Conservation (phyloP, 2,113 vertebrate species). For the Delphinus delphis region DNA sequence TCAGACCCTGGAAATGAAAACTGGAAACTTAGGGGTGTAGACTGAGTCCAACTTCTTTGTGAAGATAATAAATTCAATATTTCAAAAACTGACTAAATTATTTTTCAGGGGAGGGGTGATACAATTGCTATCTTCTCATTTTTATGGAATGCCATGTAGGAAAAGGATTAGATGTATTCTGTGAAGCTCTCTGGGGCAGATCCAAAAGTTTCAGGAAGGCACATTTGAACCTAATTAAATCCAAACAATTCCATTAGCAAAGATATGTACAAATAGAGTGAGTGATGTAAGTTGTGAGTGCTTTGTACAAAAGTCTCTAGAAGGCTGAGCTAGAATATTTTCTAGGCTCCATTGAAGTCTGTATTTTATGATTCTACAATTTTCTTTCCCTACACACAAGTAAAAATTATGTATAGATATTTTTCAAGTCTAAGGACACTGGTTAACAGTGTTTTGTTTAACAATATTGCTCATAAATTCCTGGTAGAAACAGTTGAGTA, state of each 20-base stretch:
- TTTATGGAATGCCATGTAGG: neutral
- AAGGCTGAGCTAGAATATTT: neutral
- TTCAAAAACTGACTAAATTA: slow-evolving; percentile 6
- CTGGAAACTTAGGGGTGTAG: neutral
- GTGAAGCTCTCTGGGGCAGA: neutral
- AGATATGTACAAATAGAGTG: neutral
- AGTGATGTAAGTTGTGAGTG: neutral
- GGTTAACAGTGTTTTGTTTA: neutral
- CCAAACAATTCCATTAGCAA: neutral
- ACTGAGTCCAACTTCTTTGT: neutral
- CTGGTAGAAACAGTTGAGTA: slow-evolving; percentile 39
- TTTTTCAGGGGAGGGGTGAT: neutral
- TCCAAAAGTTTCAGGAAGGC: slow-evolving; percentile 11
- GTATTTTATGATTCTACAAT: neutral
- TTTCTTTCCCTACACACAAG: neutral
- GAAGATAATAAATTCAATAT: slow-evolving; percentile 18
- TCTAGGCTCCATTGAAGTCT: neutral
- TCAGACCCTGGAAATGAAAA: neutral
- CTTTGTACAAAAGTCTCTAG: neutral
- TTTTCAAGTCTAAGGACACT: neutral
- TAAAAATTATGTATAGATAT: neutral
- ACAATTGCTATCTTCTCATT: neutral
- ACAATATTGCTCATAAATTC: slow-evolving; percentile 17
- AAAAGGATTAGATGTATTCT: slow-evolving; percentile 7
- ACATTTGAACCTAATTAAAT: neutral